These are phyloP conservation scores for Loripinus fragilis DNA, from an alignment of 2,888 invertebrate genomes.

Conservation along the genomic window DNA sequence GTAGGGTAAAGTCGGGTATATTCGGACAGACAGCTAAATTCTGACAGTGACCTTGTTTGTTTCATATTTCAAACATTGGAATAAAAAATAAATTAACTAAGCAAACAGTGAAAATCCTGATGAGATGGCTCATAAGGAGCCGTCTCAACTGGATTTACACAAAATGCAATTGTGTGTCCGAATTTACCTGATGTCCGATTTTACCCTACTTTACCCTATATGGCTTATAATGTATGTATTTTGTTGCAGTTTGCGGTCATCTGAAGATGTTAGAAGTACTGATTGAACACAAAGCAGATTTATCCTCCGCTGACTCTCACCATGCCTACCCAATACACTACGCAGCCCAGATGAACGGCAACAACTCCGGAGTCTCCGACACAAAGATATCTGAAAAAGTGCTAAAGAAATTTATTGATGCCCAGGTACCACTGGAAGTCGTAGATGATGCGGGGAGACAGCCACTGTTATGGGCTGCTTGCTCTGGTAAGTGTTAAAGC, in stretches of 20 bases:
- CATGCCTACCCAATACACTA: constrained; percentile 98
- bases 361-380: constrained; percentile 84
- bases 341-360: constrained; percentile 97
- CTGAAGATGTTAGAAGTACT: constrained; percentile 94
- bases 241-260: constrained; percentile 92
- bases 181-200: no score
- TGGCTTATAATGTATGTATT: no score
- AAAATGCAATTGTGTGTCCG: no score
- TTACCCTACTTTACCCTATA: no score
- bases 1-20: no score
- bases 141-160: no score
- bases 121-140: no score
- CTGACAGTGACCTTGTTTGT: no score
- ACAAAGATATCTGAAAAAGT: constrained; percentile 88
- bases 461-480: constrained; percentile 98
- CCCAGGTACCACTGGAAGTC: constrained; percentile 91
- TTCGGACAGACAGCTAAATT: no score
- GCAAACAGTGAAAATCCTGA: no score
- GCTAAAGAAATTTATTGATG: constrained; percentile 89
- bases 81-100: no score
- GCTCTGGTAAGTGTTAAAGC: constrained; percentile 91
- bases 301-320: constrained; percentile 95
- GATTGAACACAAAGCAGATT: constrained; percentile 92
- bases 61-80: no score
- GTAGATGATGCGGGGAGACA: constrained; percentile 96